phyloP scores from a whole-genome alignment of 64 coral and sea anemone genomes.

The Porites lutea region DNA sequence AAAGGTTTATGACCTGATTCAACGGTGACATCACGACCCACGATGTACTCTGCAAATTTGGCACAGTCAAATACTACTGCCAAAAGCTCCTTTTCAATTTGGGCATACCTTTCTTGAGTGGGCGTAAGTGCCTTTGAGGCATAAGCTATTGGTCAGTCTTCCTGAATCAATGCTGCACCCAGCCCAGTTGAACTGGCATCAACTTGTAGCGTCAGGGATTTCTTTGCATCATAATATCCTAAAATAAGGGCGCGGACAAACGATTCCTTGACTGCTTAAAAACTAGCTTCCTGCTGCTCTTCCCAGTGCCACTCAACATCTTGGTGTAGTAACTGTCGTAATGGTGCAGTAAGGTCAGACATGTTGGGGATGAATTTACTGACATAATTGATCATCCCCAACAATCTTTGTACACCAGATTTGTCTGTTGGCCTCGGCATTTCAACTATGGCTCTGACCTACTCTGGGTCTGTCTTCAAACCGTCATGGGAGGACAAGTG shows the following conservation, averaged over 20 bases:
- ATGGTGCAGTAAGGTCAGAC: conserved; percentile 61
- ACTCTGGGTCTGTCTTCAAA: neutral
- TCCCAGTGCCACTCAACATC: conserved; percentile 70
- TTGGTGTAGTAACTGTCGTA: conserved; percentile 29
- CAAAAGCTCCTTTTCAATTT: too few relatives aligned
- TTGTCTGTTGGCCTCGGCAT: conserved; percentile 53
- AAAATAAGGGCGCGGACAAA: conserved; percentile 33
- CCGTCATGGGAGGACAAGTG: neutral
- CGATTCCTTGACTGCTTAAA: conserved; percentile 38
- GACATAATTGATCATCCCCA: conserved; percentile 46
- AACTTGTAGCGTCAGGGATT: conserved; percentile 22
- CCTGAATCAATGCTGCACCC: too few relatives aligned
- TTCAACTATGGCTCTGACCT: neutral
- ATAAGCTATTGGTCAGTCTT: too few relatives aligned
- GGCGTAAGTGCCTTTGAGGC: too few relatives aligned
- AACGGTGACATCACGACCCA: neutral
- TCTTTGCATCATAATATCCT: conserved; percentile 5
- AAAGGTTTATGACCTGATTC: conserved; percentile 37
- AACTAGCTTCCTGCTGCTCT: conserved; percentile 49
- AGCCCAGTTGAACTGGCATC: too few relatives aligned
- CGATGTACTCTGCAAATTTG: conserved; percentile 55
- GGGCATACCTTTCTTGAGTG: too few relatives aligned
- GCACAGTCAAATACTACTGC: conserved; percentile 61
- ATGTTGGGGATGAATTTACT: conserved; percentile 62
- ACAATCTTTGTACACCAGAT: conserved; percentile 31